Base-by-base conservation (phyloP, 2,797 vertebrate species). In the Hydrocynus forskahlii region DNA sequence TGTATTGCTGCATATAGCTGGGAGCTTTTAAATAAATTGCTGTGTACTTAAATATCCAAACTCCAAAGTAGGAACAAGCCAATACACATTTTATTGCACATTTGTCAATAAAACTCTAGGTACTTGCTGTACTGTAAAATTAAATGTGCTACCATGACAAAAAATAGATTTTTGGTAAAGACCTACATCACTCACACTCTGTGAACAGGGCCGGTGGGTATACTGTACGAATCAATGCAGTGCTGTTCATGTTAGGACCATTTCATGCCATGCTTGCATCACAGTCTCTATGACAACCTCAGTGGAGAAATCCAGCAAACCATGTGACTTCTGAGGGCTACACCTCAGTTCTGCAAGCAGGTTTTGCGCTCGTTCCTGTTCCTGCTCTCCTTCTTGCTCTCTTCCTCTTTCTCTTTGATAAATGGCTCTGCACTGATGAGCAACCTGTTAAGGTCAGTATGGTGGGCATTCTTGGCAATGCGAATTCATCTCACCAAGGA, bases 401-500 rank as follows among this genome's bases (percentile, higher is more conserved):
- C 57, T 59, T 54, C 63, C 62, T 73, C 45, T 82, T 74, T 75
- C 25, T 57, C 74, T 83, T 90, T 92, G 92, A 94, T 92, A 91
- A 93, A 94, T 91, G 91, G 90, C 90, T 88, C 86, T 86, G 85
- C 79, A 80, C 88, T 92, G 92, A 90, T 83, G 86, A 89, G 89
- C 88, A 88, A 87, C 90, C 91, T 89, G 89, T 85, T 92, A 91
- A 92, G 92, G 93, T 93, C 92, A 92, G 9, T 81, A 76, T 83
- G 86, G 85, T 82, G n/a, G 82, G 84, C 87, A 89, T 87, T 85
- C 86, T 88, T 83, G 83, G 81, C 87, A 88, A 84, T 86, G 77
- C 79, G 83, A 84, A 86, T 91, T 89, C 88, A 87, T 93, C 92
- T 92, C 88, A 88, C 87, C 90, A 86, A 88, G 87, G 87, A 88